phyloP scores from a whole-genome alignment of 2,888 invertebrate genomes.

The Laspeyria flexula region DNA sequence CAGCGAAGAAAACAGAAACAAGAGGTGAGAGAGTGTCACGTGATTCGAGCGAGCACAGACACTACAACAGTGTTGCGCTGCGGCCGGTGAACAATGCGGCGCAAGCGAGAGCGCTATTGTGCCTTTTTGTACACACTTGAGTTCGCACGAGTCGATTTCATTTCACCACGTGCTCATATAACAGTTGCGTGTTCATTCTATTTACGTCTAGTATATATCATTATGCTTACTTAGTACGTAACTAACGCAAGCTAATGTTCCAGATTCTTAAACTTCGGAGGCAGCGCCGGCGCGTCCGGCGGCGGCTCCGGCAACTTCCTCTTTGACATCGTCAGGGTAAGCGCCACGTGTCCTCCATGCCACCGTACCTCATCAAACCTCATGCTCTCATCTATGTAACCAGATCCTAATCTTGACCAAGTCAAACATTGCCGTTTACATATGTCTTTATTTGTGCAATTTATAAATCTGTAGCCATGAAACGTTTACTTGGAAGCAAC shows the following conservation, averaged over 20 bases:
- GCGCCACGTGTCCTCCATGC: conserved; percentile 46
- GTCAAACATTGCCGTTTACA: too few relatives aligned
- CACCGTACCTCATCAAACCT: neutral
- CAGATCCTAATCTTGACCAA: too few relatives aligned
- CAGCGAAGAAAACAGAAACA: conserved; percentile 93
- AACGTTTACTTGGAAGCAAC: neutral
- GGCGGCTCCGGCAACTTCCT: conserved; percentile 95
- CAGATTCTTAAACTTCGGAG: conserved; percentile 89
- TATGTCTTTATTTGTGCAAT: neutral
- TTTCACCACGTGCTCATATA: conserved; percentile 49
- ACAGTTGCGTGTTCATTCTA: conserved; percentile 43
- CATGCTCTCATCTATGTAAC: neutral
- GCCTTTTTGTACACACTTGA: conserved; percentile 62
- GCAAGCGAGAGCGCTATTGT: conserved; percentile 43
- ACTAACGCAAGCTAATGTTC: conserved; percentile 17
- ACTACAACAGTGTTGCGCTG: too few relatives aligned
- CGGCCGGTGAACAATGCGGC: conserved; percentile 11
- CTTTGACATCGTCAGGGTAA: conserved; percentile 95
- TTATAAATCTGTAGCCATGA: neutral
- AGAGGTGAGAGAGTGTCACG: conserved; percentile 86
- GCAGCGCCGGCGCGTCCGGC: conserved; percentile 78
- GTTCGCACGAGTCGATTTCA: conserved; percentile 71
- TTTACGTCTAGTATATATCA: neutral
- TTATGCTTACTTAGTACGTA: neutral
- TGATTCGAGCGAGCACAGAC: neutral